phyloP scores from a whole-genome alignment of 2,113 vertebrate species.

The Elaphurus davidianus region DNA sequence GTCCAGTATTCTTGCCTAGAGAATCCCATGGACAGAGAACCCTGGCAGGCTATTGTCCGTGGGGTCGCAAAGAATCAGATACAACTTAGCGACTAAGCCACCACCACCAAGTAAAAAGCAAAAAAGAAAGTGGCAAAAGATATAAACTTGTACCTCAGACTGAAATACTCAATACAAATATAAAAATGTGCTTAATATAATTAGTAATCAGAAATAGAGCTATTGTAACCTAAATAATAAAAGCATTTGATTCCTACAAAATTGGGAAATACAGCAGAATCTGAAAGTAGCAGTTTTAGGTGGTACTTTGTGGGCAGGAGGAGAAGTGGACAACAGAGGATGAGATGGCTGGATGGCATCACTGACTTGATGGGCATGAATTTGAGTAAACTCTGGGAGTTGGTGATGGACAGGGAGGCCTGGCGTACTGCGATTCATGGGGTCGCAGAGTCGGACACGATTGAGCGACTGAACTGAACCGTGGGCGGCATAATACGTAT shows the following conservation, averaged over 20 bases:
- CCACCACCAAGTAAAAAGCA: neutral
- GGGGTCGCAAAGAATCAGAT: neutral
- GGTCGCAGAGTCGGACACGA: no score
- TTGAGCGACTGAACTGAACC: no score
- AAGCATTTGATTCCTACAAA: neutral
- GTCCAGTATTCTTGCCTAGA: neutral
- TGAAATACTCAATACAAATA: neutral
- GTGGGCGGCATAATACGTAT: accelerated
- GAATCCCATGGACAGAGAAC: neutral
- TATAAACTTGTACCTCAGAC: neutral
- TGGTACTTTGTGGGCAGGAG: no score
- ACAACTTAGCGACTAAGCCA: neutral
- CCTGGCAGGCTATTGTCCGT: neutral
- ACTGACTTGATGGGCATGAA: no score
- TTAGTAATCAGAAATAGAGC: neutral
- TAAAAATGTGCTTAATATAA: neutral
- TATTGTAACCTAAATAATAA: neutral
- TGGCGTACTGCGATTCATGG: no score
- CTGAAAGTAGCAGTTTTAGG: neutral
- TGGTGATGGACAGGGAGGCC: no score
- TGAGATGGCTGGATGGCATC: no score
- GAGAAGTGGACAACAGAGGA: no score
- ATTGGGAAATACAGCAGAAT: neutral
- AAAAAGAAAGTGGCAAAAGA: neutral
- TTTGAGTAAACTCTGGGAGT: no score